A percentile compares a stretch with the other conserved stretches of the same genome.
phyloP scores from a whole-genome alignment of 2,797 vertebrate genomes.

The Mormyrus proboscirostris region DNA sequence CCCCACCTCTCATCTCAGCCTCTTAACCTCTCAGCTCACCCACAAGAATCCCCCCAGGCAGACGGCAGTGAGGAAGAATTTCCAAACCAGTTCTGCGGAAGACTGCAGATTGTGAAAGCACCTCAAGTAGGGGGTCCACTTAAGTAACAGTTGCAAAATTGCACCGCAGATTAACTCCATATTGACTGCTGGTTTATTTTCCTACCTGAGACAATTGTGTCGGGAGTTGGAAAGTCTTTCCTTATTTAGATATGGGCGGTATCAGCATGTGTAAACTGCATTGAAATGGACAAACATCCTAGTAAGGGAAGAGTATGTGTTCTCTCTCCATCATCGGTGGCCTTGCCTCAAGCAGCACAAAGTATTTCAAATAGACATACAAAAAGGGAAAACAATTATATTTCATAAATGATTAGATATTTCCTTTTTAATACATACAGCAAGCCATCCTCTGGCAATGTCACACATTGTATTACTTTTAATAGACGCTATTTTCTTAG shows the following conservation, averaged over 20 bases:
- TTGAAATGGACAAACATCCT: constrained; percentile 1
- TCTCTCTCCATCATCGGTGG: background rate
- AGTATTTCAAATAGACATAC: background rate
- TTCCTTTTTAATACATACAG: constrained; percentile 63
- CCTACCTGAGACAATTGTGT: constrained; percentile 8
- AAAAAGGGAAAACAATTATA: constrained; percentile 34
- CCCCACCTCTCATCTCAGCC: constrained; percentile 17
- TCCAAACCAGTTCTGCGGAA: background rate
- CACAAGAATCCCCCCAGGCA: background rate
- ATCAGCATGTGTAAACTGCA: background rate
- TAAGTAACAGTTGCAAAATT: background rate
- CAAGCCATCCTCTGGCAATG: constrained; percentile 46
- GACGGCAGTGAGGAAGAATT: background rate
- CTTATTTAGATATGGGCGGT: constrained; percentile 15
- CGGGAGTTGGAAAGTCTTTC: constrained; percentile 12
- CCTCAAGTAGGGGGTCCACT: background rate
- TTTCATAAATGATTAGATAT: constrained; percentile 41
- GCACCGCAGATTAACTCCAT: background rate
- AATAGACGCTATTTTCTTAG: constrained; percentile 56
- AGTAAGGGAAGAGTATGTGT: background rate
- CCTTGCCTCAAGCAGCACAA: background rate
- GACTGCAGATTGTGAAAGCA: background rate
- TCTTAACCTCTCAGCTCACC: constrained; percentile 18
- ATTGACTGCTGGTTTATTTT: constrained; percentile 12
- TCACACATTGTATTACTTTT: constrained; percentile 49